Evolutionary conservation across 1,140 invertebrate genomes (phyloP).

Genomic region (Papilio machaon): DNA sequence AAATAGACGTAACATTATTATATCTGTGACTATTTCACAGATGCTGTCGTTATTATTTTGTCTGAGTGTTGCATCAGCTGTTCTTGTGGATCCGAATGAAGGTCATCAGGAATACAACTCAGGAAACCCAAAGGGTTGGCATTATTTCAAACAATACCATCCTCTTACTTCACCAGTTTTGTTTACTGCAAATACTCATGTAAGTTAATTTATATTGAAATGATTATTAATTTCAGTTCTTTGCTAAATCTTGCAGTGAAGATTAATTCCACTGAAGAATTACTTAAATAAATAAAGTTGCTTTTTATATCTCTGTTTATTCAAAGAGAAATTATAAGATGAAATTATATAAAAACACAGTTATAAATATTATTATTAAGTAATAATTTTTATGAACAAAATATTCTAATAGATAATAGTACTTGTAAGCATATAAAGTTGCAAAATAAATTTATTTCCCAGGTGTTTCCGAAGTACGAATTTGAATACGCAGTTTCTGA

Average conservation of each 20-base stretch:
- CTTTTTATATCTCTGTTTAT: no score
- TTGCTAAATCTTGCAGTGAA: neutral
- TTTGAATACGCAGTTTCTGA: constrained; percentile 83
- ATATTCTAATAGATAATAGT: no score
- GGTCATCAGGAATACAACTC: constrained; percentile 43
- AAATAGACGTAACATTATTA: neutral
- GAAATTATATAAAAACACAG: no score
- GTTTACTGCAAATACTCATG: constrained; percentile 48
- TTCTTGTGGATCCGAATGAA: constrained; percentile 56
- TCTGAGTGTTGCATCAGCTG: constrained; percentile 52
- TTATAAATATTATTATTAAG: no score
- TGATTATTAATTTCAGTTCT: neutral
- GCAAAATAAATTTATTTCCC: constrained; percentile 33
- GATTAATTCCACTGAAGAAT: neutral
- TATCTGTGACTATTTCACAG: constrained; percentile 49
- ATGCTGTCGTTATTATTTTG: constrained; percentile 59
- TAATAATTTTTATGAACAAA: no score
- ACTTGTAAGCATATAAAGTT: neutral
- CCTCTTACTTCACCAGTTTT: constrained; percentile 53
- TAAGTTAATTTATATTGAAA: constrained; percentile 53
- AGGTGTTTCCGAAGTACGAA: constrained; percentile 82
- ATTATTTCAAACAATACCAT: constrained; percentile 61
- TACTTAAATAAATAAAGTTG: neutral
- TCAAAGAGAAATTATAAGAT: no score
- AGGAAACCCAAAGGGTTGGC: constrained; percentile 53